Base-by-base conservation (phyloP, 2,113 vertebrate species). In the Gavia stellata region DNA sequence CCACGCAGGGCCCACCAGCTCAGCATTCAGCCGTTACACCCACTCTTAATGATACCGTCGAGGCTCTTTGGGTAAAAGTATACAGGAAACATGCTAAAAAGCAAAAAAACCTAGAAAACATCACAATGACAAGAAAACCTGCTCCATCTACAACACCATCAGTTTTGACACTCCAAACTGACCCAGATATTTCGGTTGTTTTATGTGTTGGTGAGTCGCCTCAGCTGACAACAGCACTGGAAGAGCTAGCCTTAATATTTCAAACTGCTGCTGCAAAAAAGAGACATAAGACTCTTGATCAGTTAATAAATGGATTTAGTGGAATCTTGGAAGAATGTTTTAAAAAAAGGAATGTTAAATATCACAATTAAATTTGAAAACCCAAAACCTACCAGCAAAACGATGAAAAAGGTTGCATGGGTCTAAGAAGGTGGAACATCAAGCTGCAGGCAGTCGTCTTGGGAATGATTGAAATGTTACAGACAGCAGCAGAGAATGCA, bases 101-200 rank as follows among this genome's bases (percentile, higher is more conserved):
- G 34, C 19, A 14, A 26, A 40, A 55, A 52, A 33, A 33, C 17
- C 17, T 14, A 14, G 31, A 59, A 81, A 81, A 31, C 2, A 0
- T 29, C 7, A 1, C 29, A 11, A 4, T 29, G 53, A 10, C 18
- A 9, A 24, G 23, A 21, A 44, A 5, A 29, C 16, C 31, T 33
- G 3, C n/a, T 44, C 29, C 50, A 28, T 81, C 80, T 7, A 7
- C 82, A 20, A 19, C 40, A 12, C 92, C 89, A 2, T 14, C 88
- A 1, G 79, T 82, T 86, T 83, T 79, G 94, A 79, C 63, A 0
- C 63, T 89, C 81, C 89, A 59, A 20, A 81, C 90, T 40, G 96
- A 78, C 59, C 91, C 81, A 18, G 71, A 63, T 9, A 4, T 95
- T 45, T 93, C 96, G 47, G 19, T 90, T 91, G 25, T 77, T 91